Evolutionary conservation across 2,888 invertebrate species (phyloP).

Genomic region (Athetis lepigone): DNA sequence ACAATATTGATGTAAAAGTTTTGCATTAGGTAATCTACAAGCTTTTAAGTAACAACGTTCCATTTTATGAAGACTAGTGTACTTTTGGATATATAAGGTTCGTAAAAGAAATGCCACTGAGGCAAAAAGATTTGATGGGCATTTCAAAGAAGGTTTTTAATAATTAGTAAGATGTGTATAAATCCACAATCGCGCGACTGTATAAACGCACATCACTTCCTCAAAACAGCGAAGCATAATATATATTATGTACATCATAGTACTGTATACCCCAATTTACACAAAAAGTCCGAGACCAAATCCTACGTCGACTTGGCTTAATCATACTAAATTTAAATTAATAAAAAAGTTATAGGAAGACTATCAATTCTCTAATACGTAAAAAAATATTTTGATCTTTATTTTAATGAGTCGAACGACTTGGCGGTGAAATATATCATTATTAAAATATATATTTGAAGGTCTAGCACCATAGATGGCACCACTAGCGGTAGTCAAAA

Average conservation of each 20-base stretch:
- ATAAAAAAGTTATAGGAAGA: conserved; percentile 33
- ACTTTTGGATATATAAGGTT: too few species aligned
- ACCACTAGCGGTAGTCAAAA: conserved; percentile 19
- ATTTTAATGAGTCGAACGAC: conserved; percentile 10
- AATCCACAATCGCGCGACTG: conserved; percentile 28
- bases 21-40: too few species aligned
- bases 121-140: too few species aligned
- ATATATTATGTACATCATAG: conserved; percentile 17
- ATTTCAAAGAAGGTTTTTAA: too few species aligned
- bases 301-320: conserved; percentile 33
- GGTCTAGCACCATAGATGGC: conserved; percentile 41
- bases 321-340: conserved; percentile 17
- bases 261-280: conserved; percentile 3
- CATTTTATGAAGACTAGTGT: too few species aligned
- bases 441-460: conserved; percentile 23
- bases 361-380: conserved; percentile 26
- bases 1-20: too few species aligned
- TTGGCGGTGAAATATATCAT: conserved; percentile 2
- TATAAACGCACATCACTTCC: conserved; percentile 5
- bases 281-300: conserved; percentile 16
- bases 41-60: too few species aligned
- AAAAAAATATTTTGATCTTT: conserved; percentile 45
- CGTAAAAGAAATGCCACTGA: too few species aligned
- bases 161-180: too few species aligned
- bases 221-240: conserved; percentile 17